A percentile compares a stretch with the other conserved stretches of the same genome.
These are phyloP conservation scores for Rhopalosiphum nymphaeae DNA, from an alignment of 2,888 invertebrate species.

Conservation along the genomic window DNA sequence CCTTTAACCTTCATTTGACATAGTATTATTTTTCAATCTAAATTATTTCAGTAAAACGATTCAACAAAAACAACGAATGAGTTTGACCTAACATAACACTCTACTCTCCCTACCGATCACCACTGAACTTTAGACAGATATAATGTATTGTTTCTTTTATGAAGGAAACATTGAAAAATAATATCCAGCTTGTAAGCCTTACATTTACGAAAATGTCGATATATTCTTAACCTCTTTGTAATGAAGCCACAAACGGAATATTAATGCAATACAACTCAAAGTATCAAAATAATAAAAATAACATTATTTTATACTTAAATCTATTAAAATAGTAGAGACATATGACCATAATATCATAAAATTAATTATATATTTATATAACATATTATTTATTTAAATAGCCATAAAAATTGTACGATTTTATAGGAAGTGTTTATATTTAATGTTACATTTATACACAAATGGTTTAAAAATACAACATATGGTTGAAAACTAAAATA, in stretches of 20 bases:
- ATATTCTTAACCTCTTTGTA: neutral
- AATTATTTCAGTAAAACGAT: slow-evolving; percentile 30
- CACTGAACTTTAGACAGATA: neutral
- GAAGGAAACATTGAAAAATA: neutral
- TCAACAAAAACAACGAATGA: neutral
- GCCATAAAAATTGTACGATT: neutral
- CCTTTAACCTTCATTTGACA: neutral
- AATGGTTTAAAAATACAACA: neutral
- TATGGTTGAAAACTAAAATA: neutral
- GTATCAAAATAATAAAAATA: neutral
- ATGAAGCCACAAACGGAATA: neutral
- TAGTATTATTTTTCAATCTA: slow-evolving; percentile 47
- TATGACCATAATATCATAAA: neutral
- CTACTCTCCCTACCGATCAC: neutral
- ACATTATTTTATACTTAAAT: neutral
- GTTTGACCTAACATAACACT: neutral
- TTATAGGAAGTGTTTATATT: neutral
- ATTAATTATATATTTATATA: neutral
- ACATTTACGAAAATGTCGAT: neutral
- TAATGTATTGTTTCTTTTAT: slow-evolving; percentile 33
- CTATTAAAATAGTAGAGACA: neutral
- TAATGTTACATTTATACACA: neutral
- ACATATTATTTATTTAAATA: neutral
- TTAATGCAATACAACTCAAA: neutral
- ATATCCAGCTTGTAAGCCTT: neutral